Evolutionary conservation across 2,888 invertebrate species (phyloP).

Genomic region (Scaptomyza flava): DNA sequence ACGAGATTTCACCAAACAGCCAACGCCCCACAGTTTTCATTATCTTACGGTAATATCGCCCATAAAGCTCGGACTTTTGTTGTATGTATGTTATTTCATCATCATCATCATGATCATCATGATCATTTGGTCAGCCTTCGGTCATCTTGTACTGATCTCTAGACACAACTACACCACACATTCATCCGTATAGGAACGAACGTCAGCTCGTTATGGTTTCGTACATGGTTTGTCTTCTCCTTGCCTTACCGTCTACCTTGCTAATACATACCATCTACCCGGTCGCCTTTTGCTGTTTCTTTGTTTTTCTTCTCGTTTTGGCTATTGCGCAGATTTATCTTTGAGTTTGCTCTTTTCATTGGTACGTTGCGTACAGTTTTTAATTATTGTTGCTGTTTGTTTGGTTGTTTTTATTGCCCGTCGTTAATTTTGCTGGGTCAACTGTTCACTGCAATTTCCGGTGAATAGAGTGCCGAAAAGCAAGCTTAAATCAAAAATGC

Average conservation of each 20-base stretch:
- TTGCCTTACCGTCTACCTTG: constrained; percentile 11
- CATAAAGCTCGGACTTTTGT: constrained; percentile 59
- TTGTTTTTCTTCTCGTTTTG: constrained; percentile 43
- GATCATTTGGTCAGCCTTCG: constrained; percentile 59
- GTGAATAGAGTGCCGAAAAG: constrained; percentile 20
- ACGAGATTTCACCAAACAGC: constrained; percentile 73
- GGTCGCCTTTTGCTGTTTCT: constrained; percentile 42
- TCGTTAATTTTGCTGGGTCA: constrained; percentile 28
- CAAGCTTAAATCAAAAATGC: constrained; percentile 14
- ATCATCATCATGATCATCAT: constrained; percentile 22
- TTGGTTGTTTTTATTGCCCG: constrained; percentile 22
- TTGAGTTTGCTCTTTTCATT: constrained; percentile 49
- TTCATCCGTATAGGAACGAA: constrained; percentile 35
- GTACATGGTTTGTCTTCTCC: constrained; percentile 42
- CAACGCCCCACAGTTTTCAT: constrained; percentile 76
- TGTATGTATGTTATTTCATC: constrained; percentile 29
- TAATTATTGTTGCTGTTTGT: constrained; percentile 1
- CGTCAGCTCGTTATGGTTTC: constrained; percentile 70
- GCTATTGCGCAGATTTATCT: constrained; percentile 48
- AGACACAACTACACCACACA: constrained; percentile 24
- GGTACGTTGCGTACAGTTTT: constrained; percentile 32
- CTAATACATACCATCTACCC: constrained; percentile 25
- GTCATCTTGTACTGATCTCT: constrained; percentile 55
- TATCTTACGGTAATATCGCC: constrained; percentile 80
- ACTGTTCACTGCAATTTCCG: constrained; percentile 51